Evolutionary conservation across 1,140 invertebrate genomes (phyloP), one percentile per base, ranked within the genome.

Genomic region (Adoxophyes honmai): DNA sequence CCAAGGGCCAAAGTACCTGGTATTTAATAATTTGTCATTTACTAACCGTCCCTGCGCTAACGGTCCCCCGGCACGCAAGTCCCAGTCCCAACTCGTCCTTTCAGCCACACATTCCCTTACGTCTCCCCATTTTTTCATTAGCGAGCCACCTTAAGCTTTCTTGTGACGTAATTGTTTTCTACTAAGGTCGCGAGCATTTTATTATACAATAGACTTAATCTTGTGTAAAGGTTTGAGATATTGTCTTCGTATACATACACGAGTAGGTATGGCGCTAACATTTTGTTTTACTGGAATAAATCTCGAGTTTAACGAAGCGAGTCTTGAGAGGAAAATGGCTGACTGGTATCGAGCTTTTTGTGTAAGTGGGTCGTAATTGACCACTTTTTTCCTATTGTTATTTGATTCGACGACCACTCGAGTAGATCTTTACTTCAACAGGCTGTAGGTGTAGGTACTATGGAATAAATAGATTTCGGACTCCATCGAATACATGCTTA

Each of bases 121-220:
- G 68, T 75, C 21, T 28, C 70, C 70, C 56, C 68, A 70, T 62
- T 73, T 63, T 73, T 63, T 70, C 55, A 58, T 71, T 66, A 65
- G 55, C 6, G 55, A 59, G 61, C 57, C 53, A 57, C 60, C 61
- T 55, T 68, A 52, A 48, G 42, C 42, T 48, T 44, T 48, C n/a
- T 11, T 21, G 42, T 48, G 39, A 44, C 39, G 16, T 44, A 44
- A 48, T 48, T 48, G 42, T 48, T 48, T 48, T 48, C 21, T 48
- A 48, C 4, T 48, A 48, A 48, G 42, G 18, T 33, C 11, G 28
- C n/a, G 5, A 48, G 21, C n/a, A 7, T 4, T 48, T 10, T 48
- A n/a, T 48, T 28, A 44, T 42, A 18, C 14, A 21, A 11, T 44
- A 44, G 21, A 28, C 9, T 13, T 8, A 8, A 44, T 44, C 18